A percentile compares a stretch with the other conserved stretches of the same genome.
These are phyloP conservation scores for Seriola dumerili DNA, from an alignment of 2,113 vertebrate species.

Conservation along the genomic window DNA sequence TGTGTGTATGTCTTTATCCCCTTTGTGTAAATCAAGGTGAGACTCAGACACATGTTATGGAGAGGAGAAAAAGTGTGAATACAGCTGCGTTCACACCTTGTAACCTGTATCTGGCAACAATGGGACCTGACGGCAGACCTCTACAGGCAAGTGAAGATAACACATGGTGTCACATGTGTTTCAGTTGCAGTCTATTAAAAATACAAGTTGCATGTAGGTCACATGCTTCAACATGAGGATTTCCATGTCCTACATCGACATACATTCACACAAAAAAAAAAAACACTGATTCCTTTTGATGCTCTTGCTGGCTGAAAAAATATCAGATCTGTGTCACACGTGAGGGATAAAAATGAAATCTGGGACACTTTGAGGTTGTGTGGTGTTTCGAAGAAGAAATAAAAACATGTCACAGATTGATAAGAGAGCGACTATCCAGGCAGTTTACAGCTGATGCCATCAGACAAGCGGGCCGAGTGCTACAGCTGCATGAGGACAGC, in stretches of 20 bases:
- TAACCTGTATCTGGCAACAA: not conserved
- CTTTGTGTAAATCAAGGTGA: slow-evolving; percentile 28
- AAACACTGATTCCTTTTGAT: not conserved
- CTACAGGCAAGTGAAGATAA: not conserved
- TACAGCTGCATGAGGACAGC: slow-evolving; percentile 24
- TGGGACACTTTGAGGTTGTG: not conserved
- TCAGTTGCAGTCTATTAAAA: slow-evolving; percentile 12
- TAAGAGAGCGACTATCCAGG: not conserved
- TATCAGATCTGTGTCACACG: slow-evolving; percentile 5
- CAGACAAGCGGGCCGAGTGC: slow-evolving; percentile 8
- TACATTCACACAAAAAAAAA: not conserved
- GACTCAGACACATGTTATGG: not conserved
- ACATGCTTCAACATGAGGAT: slow-evolving; percentile 12
- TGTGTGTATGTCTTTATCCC: not conserved
- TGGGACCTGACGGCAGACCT: not conserved
- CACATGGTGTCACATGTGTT: slow-evolving; percentile 32
- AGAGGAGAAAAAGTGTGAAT: slow-evolving; percentile 7
- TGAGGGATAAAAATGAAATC: not conserved
- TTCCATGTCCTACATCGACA: slow-evolving; percentile 10
- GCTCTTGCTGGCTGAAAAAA: not conserved
- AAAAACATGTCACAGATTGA: slow-evolving; percentile 18
- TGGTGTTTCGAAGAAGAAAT: not conserved
- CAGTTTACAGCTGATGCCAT: slow-evolving; percentile 7
- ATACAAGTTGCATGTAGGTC: slow-evolving; percentile 34
- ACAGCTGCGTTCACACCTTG: slow-evolving; percentile 11